Conservation (phyloP, 2,113 vertebrate genomes). For the Pampusana beccarii region DNA sequence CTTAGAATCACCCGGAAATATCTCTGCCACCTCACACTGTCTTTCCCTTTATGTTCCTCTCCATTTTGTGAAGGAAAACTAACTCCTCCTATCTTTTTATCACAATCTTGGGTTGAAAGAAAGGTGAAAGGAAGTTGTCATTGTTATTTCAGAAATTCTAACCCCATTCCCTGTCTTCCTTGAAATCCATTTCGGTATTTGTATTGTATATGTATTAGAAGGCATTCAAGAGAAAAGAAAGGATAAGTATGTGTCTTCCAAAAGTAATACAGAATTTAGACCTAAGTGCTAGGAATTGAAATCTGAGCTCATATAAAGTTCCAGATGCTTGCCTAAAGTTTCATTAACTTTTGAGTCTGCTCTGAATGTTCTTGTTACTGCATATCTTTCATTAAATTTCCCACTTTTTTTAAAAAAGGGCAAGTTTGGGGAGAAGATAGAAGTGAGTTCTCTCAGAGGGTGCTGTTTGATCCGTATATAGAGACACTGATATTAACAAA, state of each 20-base stretch:
- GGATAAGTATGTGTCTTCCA: not conserved
- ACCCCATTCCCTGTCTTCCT: not conserved
- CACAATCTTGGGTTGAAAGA: not conserved
- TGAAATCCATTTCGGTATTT: not conserved
- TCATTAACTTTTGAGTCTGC: not conserved
- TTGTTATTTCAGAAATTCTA: not conserved
- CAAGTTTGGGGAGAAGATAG: not conserved
- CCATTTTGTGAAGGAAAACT: not conserved
- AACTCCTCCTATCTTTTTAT: not conserved
- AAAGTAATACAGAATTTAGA: not conserved
- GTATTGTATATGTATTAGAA: not conserved
- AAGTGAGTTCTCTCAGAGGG: not conserved
- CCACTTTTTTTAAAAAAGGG: not conserved
- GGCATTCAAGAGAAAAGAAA: not conserved
- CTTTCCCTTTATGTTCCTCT: not conserved
- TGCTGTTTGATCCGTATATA: not conserved
- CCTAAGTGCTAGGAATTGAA: not conserved
- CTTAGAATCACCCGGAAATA: not conserved
- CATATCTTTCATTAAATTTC: not conserved
- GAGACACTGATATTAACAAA: not conserved
- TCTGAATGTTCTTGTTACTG: not conserved
- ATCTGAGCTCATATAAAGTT: not conserved
- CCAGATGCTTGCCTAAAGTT: not conserved
- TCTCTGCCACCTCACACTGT: not conserved
- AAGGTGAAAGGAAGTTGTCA: not conserved